Percentiles rank a stretch among this genome's conserved stretches.
Evolutionary conservation across 1,140 invertebrate species (phyloP).

Genomic region (Zaprionus capensis): DNA sequence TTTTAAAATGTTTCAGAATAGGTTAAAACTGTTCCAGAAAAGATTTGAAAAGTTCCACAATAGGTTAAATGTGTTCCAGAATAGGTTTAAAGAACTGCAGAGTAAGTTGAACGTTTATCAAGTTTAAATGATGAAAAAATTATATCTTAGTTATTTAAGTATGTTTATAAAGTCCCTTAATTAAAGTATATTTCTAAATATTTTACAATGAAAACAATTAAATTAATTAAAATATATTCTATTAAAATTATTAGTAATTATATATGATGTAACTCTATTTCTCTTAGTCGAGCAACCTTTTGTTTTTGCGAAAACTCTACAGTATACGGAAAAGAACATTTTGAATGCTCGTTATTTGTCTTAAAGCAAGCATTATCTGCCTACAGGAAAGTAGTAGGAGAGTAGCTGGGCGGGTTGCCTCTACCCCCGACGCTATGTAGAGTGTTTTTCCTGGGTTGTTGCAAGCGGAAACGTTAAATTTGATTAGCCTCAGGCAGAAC

Average conservation of each 20-base stretch:
- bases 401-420: background rate
- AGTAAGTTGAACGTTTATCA: too few relatives aligned
- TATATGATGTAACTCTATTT: background rate
- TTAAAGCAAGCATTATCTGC: slow-evolving; percentile 1
- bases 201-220: too few relatives aligned
- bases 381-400: background rate
- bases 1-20: too few relatives aligned
- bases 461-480: slow-evolving; percentile 31
- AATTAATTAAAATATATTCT: too few relatives aligned
- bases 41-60: too few relatives aligned
- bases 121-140: too few relatives aligned
- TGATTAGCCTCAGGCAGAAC: slow-evolving; percentile 22
- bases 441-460: slow-evolving; percentile 10
- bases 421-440: background rate
- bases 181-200: too few relatives aligned
- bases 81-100: too few relatives aligned
- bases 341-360: background rate
- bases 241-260: background rate
- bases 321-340: slow-evolving; percentile 2
- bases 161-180: too few relatives aligned
- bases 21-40: too few relatives aligned
- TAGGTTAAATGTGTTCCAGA: too few relatives aligned
- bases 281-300: background rate
- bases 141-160: too few relatives aligned
- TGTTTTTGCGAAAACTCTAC: background rate